Evolutionary conservation across 1,140 invertebrate genomes (phyloP).

Genomic region (Globodera rostochiensis): DNA sequence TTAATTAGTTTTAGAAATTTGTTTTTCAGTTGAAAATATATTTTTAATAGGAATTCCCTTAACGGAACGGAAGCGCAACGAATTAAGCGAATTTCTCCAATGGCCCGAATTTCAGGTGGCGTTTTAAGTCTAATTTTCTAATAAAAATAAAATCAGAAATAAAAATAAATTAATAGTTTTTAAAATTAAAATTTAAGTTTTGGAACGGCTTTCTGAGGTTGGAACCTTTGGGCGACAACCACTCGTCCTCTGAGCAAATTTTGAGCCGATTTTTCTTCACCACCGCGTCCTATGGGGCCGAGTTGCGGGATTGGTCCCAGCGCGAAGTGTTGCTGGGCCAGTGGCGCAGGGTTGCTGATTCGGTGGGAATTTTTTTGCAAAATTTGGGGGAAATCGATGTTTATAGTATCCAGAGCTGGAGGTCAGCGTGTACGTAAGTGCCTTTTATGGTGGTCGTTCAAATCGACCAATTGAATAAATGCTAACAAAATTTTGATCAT

Average conservation of each 20-base stretch:
- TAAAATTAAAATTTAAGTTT: slow-evolving; percentile 42
- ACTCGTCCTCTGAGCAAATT: slow-evolving; percentile 5
- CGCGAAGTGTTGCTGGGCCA: slow-evolving; percentile 54
- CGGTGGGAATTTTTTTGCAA: slow-evolving; percentile 28
- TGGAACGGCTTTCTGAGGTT: slow-evolving; percentile 62
- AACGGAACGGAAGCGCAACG: slow-evolving; percentile 48
- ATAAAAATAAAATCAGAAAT: not conserved
- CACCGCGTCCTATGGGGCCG: slow-evolving; percentile 58
- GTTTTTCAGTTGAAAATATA: not conserved
- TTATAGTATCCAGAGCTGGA: slow-evolving; percentile 61
- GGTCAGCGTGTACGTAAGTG: slow-evolving; percentile 48
- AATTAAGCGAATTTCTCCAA: slow-evolving; percentile 56
- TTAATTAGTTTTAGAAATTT: slow-evolving; percentile 28
- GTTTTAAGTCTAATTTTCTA: not conserved
- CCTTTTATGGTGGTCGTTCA: not conserved
- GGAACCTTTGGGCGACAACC: not conserved
- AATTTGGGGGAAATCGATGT: not conserved
- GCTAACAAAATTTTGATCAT: slow-evolving; percentile 25
- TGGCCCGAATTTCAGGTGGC: slow-evolving; percentile 60
- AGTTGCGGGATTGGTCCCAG: slow-evolving; percentile 62
- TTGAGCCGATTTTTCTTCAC: slow-evolving; percentile 59
- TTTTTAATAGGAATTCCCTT: slow-evolving; percentile 25
- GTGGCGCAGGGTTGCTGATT: slow-evolving; percentile 61
- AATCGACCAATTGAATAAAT: not conserved
- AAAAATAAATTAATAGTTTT: not conserved